Conservation (phyloP, 2,888 invertebrate species). For the Cephus runcator region DNA sequence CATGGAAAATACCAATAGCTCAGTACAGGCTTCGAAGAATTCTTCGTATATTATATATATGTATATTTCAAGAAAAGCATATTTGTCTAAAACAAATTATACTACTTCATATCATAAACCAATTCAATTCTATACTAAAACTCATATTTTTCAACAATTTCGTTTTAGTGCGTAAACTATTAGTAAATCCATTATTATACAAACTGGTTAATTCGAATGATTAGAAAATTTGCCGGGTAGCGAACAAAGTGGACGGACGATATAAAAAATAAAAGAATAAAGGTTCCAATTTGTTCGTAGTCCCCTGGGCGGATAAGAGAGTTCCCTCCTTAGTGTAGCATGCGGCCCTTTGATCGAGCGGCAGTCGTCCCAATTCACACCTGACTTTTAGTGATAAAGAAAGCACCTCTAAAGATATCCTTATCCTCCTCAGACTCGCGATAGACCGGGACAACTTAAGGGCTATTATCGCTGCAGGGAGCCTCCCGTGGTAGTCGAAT, state of each 20-base stretch:
- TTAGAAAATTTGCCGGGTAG: background rate
- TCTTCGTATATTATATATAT: background rate
- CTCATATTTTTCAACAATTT: background rate
- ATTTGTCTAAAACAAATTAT: background rate
- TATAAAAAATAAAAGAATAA: background rate
- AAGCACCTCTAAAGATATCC: slow-evolving; percentile 48
- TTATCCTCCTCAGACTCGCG: slow-evolving; percentile 30
- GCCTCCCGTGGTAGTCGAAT: slow-evolving; percentile 15
- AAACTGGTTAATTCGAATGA: background rate
- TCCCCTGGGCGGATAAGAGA: slow-evolving; percentile 6
- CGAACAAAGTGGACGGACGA: background rate
- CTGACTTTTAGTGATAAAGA: slow-evolving; percentile 49
- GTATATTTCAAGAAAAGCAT: background rate
- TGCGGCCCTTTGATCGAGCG: slow-evolving; percentile 36
- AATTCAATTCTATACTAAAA: background rate
- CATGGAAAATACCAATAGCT: too few relatives aligned
- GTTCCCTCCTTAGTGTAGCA: slow-evolving; percentile 13
- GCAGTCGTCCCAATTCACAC: slow-evolving; percentile 49
- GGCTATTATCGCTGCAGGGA: slow-evolving; percentile 49
- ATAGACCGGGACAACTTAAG: background rate
- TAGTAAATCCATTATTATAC: background rate
- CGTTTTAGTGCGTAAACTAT: background rate
- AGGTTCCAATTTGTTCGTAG: slow-evolving; percentile 32
- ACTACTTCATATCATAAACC: background rate
- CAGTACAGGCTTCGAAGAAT: background rate